Percentiles rank a stretch among this genome's conserved stretches.
These are phyloP conservation scores for Ahaetulla prasina DNA, from an alignment of 2,113 vertebrate species.

Conservation along the genomic window DNA sequence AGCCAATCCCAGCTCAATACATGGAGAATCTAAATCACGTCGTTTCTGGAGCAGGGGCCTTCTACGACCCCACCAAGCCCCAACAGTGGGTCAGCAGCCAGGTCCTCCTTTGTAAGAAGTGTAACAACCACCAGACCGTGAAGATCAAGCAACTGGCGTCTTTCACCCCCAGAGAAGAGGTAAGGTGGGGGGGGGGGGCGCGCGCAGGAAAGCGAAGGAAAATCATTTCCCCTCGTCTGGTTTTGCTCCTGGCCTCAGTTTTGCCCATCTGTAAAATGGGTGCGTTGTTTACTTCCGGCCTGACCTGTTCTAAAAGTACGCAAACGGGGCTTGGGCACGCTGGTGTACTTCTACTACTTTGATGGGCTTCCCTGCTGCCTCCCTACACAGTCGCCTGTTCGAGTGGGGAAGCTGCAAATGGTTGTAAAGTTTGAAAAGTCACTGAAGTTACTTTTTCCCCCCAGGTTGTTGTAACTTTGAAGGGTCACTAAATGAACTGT, in stretches of 20 bases:
- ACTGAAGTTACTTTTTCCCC: no score
- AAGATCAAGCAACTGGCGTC: conserved; percentile 95
- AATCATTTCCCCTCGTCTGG: not conserved
- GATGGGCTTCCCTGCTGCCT: no score
- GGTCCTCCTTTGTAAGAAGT: conserved; percentile 89
- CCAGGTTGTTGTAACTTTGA: no score
- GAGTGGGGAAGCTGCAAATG: no score
- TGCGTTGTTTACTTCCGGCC: not conserved
- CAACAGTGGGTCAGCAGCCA: conserved; percentile 95
- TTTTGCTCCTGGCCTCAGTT: not conserved
- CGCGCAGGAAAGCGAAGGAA: no score
- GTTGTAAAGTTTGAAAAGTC: no score
- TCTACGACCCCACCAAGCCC: conserved; percentile 65
- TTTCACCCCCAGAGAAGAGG: conserved; percentile 88
- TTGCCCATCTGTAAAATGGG: not conserved
- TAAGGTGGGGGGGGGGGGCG: conserved; percentile 63
- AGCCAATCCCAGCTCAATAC: conserved; percentile 95
- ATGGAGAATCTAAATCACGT: conserved; percentile 93
- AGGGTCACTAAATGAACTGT: no score
- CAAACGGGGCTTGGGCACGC: no score
- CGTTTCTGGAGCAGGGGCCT: conserved; percentile 69
- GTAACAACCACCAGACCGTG: conserved; percentile 87
- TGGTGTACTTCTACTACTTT: no score
- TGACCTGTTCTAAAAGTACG: not conserved
- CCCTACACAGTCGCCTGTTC: no score